A percentile compares a stretch with the other conserved stretches of the same genome.
These are phyloP conservation scores for Drosophila truncata DNA, from an alignment of 1,140 invertebrate species.

Conservation along the genomic window DNA sequence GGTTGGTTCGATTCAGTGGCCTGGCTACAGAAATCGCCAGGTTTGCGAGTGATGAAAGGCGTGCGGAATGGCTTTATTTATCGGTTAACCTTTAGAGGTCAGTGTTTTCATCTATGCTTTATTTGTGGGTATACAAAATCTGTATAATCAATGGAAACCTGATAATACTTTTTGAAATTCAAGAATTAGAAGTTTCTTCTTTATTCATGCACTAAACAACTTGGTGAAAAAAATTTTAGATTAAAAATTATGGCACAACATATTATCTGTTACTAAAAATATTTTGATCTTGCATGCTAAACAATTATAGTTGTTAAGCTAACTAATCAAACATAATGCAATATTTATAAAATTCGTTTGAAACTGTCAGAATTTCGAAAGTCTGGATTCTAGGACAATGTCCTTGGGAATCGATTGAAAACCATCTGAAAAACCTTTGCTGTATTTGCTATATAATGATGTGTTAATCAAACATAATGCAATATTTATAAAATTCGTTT, in stretches of 20 bases:
- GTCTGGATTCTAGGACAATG: background rate
- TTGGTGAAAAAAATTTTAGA: no score
- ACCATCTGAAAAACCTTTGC: background rate
- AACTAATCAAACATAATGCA: no score
- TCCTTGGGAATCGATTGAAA: background rate
- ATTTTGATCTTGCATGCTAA: no score
- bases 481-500: background rate
- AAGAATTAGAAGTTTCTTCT: background rate
- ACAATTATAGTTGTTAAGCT: no score
- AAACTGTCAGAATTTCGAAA: no score
- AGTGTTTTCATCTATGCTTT: background rate
- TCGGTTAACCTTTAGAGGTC: constrained; percentile 1
- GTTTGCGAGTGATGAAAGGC: constrained; percentile 15
- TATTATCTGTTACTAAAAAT: no score
- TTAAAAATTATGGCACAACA: no score
- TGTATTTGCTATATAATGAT: background rate
- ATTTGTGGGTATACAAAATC: background rate
- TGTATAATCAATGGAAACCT: background rate
- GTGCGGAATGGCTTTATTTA: constrained; percentile 5
- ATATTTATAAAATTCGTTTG: background rate
- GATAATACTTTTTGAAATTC: background rate
- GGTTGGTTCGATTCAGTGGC: background rate
- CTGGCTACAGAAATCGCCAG: constrained; percentile 5
- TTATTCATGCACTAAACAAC: no score
- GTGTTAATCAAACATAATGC: no score